Percentiles rank a stretch among this genome's conserved stretches.
Evolutionary conservation across 2,888 invertebrate genomes (phyloP).

Genomic region (Bembecia ichneumoniformis): DNA sequence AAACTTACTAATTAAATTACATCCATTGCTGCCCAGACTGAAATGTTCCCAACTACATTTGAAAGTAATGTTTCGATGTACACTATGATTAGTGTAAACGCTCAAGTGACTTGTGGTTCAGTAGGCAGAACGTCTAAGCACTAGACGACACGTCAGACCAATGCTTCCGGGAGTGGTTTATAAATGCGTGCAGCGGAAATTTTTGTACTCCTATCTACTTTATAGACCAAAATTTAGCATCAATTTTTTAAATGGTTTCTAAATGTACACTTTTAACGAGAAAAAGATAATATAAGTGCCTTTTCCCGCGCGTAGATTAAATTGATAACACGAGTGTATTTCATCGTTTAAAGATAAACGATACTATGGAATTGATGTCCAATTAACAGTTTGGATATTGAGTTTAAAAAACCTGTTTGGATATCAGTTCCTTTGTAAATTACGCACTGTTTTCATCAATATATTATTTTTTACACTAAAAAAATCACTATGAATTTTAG

Average conservation of each 20-base stretch:
- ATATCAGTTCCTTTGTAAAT: too few relatives aligned
- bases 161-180: constrained; percentile 34
- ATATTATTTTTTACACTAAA: too few relatives aligned
- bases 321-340: too few relatives aligned
- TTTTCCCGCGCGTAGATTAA: neutral
- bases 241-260: neutral
- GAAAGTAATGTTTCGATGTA: too few relatives aligned
- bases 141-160: constrained; percentile 40
- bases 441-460: too few relatives aligned
- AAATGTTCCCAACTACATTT: neutral
- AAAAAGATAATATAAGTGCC: neutral
- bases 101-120: constrained; percentile 1
- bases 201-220: neutral
- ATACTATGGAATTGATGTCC: too few relatives aligned
- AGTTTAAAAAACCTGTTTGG: too few relatives aligned
- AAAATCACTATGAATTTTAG: too few relatives aligned
- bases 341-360: too few relatives aligned
- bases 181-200: constrained; percentile 29
- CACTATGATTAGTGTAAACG: too few relatives aligned
- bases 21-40: constrained; percentile 18
- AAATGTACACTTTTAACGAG: neutral
- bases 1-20: constrained; percentile 1
- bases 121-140: constrained; percentile 21
- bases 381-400: too few relatives aligned
- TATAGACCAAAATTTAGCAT: too few relatives aligned